Percentiles rank a stretch among this genome's conserved stretches.
phyloP scores from a whole-genome alignment of 2,113 vertebrate genomes.

The Atrichornis clamosus region DNA sequence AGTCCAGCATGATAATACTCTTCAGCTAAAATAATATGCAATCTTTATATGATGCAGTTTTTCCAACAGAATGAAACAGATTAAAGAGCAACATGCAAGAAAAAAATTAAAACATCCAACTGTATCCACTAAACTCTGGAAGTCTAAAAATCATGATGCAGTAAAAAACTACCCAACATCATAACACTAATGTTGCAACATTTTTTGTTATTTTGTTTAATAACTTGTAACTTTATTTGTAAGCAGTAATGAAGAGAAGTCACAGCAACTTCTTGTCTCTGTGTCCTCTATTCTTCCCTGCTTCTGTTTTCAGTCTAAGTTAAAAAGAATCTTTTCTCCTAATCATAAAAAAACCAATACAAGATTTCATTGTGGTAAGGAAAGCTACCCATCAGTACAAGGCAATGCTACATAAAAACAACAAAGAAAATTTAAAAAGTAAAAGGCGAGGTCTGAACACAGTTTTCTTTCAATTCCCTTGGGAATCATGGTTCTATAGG shows the following conservation, averaged over 20 bases:
- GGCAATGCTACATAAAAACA: conserved; percentile 65
- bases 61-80: conserved; percentile 24
- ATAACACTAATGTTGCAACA: background rate
- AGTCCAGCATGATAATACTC: background rate
- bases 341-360: conserved; percentile 74
- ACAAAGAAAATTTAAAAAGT: conserved; percentile 75
- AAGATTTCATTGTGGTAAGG: conserved; percentile 66
- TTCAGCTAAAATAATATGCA: conserved; percentile 27
- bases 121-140: background rate
- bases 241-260: conserved; percentile 82
- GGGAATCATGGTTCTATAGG: conserved; percentile 78
- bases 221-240: conserved; percentile 48
- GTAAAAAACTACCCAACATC: background rate
- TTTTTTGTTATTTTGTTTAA: conserved; percentile 58
- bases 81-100: background rate
- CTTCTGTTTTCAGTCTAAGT: conserved; percentile 79
- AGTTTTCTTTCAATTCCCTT: conserved; percentile 79
- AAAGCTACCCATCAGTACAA: conserved; percentile 68
- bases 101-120: background rate
- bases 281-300: conserved; percentile 73
- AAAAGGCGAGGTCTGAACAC: conserved; percentile 53
- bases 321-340: conserved; percentile 76
- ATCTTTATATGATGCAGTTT: conserved; percentile 14
- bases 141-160: background rate
- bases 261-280: conserved; percentile 79